Base-by-base conservation (phyloP, 1,140 invertebrate species). In the Drosophila punjabiensis region DNA sequence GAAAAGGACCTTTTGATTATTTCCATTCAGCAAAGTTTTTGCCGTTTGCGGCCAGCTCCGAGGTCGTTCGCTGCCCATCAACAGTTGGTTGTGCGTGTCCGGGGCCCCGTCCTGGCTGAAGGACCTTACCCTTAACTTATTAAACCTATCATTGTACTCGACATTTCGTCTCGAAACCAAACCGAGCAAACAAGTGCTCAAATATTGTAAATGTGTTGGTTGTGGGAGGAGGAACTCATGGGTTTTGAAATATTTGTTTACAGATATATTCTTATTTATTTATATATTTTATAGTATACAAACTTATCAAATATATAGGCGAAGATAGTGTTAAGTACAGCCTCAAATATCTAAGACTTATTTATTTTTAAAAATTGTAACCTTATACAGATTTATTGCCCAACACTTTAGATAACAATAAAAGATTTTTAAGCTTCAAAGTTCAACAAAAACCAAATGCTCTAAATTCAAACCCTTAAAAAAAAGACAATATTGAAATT, bases 141-240 rank as follows among this genome's bases (percentile, higher is more conserved):
- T 90, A 90, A 90, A 90, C 74, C 86, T 83, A 91, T 91, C 82
- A 90, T 90, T 91, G 87, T 76, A 75, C 69, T 82, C 69, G 86
- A 90, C 86, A 59, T 65, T 60, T 64, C 76, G 53, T 33, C 76
- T 66, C 55, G 66, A 52, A 52, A 64, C 67, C 73, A 83, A 87
- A 69, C 35, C 33, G 61, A 60, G 43, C 66, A 85, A 87, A 78
- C 65, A 71, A 70, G 47, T 60, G 41, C 50, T n/a, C 55, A 74
- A 63, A 69, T 75, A 85, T 53, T 28, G 28, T 5, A 3, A 32
- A 32, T 13, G 32, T n/a, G 5, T 32, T 58, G 14, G 9, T 11
- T 0, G 14, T 7, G 20, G 35, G 9, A 7, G 3, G 14, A n/a
- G 16, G 4, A 58, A 7, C 6, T 1, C 7, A 9, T 10, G 5